Conservation (phyloP, 2,888 invertebrate genomes). For the Busseola fusca region DNA sequence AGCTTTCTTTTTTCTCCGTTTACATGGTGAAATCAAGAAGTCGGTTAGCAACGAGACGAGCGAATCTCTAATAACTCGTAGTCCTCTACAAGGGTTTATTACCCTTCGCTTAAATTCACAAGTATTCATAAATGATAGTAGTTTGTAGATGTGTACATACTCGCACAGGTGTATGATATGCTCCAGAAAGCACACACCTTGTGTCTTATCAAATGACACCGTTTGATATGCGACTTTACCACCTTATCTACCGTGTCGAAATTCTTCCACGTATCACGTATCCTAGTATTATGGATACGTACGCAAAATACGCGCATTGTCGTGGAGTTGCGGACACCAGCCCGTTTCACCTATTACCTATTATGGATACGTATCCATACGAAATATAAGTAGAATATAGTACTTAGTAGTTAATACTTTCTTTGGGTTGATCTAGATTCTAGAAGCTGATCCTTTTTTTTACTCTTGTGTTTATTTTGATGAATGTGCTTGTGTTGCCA, state of each 20-base stretch:
- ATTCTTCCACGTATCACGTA: constrained; percentile 86
- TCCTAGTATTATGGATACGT: constrained; percentile 64
- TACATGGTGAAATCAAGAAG: neutral
- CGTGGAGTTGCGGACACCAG: too few species aligned
- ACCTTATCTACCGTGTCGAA: constrained; percentile 87
- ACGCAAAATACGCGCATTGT: too few species aligned
- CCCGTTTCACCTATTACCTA: too few species aligned
- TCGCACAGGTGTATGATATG: constrained; percentile 66
- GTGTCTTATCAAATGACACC: constrained; percentile 87
- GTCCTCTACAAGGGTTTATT: neutral
- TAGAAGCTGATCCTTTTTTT: neutral
- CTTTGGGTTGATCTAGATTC: neutral
- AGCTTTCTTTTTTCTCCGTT: too few species aligned
- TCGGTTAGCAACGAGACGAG: neutral
- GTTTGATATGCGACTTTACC: constrained; percentile 85
- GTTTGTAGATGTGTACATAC: constrained; percentile 36
- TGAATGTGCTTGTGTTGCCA: neutral
- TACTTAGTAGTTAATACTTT: too few species aligned
- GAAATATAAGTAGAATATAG: too few species aligned
- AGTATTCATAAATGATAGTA: constrained; percentile 15
- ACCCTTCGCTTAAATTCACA: neutral
- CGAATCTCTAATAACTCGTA: neutral
- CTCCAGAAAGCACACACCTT: constrained; percentile 84
- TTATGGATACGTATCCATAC: too few species aligned
- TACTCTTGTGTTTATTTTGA: neutral